Evolutionary conservation across 2,888 invertebrate species (phyloP), one percentile per base, ranked within the genome.

Genomic region (Lottia scabra): DNA sequence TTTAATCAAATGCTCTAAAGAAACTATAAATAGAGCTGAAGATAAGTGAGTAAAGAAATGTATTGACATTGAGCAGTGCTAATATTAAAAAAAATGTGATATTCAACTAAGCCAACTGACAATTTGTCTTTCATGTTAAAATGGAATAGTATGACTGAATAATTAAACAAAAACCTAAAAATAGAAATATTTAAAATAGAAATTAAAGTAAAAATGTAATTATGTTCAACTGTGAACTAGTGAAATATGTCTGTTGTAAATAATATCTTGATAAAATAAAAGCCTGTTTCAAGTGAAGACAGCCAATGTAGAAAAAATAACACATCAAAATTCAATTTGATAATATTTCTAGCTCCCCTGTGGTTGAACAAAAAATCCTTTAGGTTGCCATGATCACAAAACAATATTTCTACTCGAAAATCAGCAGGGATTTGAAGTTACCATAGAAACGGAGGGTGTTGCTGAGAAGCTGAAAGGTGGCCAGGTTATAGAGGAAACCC

Each of bases 291-390:
- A 56, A 56, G 23, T 23, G 19, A 56, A 56, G 19, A 38, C 38
- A 38, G 38, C 38, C 38, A 23, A 56, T 56, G 23, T 23, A 56
- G 19, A 56, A 56, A 56, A 56, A 56, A 56, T 23, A 56, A 19
- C 23, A 56, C 56, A 56, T 56, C 56, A 56, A 56, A 56, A 56
- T 56, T 56, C 56, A 56, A 56, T 56, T 56, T 56, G 56, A 56
- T 56, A 56, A 56, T 23, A 56, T 56, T 56, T 56, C 56, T 56
- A 56, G 19, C 19, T 56, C 56, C 23, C 56, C 56, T 56, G 56
- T 19, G 56, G 56, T 23, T 56, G 56, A 23, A 56, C 56, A 56
- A 56, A 56, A 56, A 56, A 56, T 56, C 56, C 56, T 56, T 56
- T 23, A 56, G 56, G 23, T 56, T 56, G 56, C 56, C 56, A 56